Percentiles rank a stretch among this genome's conserved stretches.
These are phyloP conservation scores for Opisthocomus hoazin DNA, from an alignment of 2,113 vertebrate species.

Conservation along the genomic window DNA sequence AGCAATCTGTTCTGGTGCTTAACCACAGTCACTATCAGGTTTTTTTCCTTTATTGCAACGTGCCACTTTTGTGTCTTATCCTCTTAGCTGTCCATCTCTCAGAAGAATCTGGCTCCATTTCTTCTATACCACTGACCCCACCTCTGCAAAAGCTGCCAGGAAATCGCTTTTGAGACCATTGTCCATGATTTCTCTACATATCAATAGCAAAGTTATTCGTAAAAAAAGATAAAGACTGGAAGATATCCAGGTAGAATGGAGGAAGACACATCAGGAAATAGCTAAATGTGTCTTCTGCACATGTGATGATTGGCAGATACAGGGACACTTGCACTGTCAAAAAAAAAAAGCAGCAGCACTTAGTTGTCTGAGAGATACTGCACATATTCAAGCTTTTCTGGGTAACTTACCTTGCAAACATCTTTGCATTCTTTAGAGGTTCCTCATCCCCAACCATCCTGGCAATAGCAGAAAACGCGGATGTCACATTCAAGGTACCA, in stretches of 20 bases:
- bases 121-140: background rate
- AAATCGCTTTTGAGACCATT: background rate
- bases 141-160: background rate
- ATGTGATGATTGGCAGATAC: background rate
- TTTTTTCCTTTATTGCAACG: background rate
- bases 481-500: background rate
- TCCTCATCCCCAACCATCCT: background rate
- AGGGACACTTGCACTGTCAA: background rate
- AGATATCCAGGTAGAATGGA: background rate
- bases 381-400: background rate
- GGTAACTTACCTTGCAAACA: background rate
- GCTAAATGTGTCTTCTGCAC: background rate
- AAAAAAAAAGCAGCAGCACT: background rate
- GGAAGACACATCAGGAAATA: background rate
- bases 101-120: background rate
- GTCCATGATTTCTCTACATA: background rate
- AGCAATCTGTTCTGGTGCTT: background rate
- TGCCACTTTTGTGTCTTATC: background rate
- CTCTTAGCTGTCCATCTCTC: background rate
- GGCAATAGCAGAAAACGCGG: background rate
- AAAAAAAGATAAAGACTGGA: background rate
- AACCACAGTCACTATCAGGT: background rate
- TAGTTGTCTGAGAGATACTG: background rate
- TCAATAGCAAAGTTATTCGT: background rate
- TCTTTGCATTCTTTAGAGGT: background rate